A percentile compares a stretch with the other conserved stretches of the same genome.
Evolutionary conservation across 1,140 invertebrate genomes (phyloP).

Genomic region (Chironomus tepperi): DNA sequence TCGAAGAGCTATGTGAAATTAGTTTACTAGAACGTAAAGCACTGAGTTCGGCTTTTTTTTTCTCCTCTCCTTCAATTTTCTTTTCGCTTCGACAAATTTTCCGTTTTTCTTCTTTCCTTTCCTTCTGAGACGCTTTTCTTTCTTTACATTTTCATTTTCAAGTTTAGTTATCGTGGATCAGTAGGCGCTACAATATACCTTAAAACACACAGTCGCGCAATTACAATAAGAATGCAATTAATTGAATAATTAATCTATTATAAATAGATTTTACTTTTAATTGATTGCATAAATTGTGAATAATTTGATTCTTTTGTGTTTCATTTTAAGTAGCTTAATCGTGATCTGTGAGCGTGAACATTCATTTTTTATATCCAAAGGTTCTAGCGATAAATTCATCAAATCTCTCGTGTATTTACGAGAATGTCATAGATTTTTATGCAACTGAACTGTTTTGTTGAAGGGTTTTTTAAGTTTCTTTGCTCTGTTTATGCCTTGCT

Average conservation of each 20-base stretch:
- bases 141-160: background rate
- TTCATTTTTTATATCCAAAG: background rate
- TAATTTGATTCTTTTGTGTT: too few relatives aligned
- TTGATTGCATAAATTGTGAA: background rate
- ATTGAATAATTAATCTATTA: background rate
- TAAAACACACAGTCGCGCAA: background rate
- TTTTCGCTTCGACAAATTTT: background rate
- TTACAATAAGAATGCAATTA: background rate
- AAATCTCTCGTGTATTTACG: background rate
- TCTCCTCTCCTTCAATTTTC: background rate
- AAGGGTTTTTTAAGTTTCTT: background rate
- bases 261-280: background rate
- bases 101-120: background rate
- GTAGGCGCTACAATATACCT: background rate
- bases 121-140: background rate
- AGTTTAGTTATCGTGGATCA: background rate
- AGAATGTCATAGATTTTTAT: background rate
- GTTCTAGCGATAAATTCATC: background rate
- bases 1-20: background rate
- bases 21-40: background rate
- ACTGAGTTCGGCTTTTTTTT: conserved; percentile 7
- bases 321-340: too few relatives aligned
- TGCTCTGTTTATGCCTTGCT: background rate
- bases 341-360: too few relatives aligned
- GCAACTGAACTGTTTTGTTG: background rate